Evolutionary conservation across 2,888 invertebrate species (phyloP).

Genomic region (Melangyna quadrimaculata): DNA sequence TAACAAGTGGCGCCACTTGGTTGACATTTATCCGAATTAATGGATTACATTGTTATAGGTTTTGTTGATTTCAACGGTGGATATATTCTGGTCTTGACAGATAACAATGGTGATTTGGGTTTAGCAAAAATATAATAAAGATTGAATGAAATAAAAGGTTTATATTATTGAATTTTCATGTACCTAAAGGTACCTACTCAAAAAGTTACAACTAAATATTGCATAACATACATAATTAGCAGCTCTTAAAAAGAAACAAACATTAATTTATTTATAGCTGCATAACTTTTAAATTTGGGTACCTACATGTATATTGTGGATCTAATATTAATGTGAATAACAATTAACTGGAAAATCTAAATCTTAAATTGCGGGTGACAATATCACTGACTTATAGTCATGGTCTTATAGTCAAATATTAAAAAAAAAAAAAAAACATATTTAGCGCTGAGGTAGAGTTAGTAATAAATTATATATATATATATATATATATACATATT

Average conservation of each 20-base stretch:
- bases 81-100: background rate
- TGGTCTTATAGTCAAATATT: too few relatives aligned
- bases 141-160: background rate
- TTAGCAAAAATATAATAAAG: background rate
- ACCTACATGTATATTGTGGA: too few relatives aligned
- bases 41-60: conserved; percentile 45
- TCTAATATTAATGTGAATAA: too few relatives aligned
- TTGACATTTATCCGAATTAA: conserved; percentile 68
- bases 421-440: too few relatives aligned
- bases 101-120: background rate
- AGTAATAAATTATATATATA: too few relatives aligned
- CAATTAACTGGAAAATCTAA: too few relatives aligned
- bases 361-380: too few relatives aligned
- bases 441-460: too few relatives aligned
- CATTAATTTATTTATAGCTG: background rate
- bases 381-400: too few relatives aligned
- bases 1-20: conserved; percentile 64
- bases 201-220: background rate
- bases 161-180: background rate
- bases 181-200: background rate
- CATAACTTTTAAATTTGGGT: too few relatives aligned
- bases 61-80: background rate
- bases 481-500: too few relatives aligned
- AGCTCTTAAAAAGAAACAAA: background rate
- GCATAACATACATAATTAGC: background rate